Percentiles rank a stretch among this genome's conserved stretches.
Evolutionary conservation across 1,140 invertebrate genomes (phyloP).

Genomic region (Periplaneta americana): DNA sequence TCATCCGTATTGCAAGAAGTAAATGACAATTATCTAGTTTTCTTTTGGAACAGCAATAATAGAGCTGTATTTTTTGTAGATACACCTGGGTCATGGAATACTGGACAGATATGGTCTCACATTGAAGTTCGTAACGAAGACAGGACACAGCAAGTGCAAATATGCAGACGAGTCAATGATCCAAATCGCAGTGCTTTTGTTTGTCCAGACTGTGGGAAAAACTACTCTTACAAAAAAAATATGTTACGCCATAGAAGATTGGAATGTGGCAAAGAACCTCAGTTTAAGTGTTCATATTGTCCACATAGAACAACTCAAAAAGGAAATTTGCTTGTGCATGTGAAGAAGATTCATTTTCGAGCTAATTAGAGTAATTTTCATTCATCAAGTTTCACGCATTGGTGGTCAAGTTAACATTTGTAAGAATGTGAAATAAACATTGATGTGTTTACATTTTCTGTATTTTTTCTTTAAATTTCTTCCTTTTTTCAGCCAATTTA

Average conservation of each 20-base stretch:
- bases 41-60: background rate
- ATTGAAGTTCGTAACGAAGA: background rate
- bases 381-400: no score
- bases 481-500: no score
- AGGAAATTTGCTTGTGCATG: background rate
- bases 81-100: background rate
- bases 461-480: no score
- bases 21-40: no score
- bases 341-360: background rate
- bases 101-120: background rate
- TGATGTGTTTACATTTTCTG: no score
- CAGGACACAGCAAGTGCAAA: background rate
- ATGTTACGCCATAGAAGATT: conserved; percentile 43
- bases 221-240: conserved; percentile 28
- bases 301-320: conserved; percentile 11
- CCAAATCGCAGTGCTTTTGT: background rate
- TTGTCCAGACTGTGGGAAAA: background rate
- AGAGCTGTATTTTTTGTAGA: background rate
- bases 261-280: conserved; percentile 44
- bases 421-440: no score
- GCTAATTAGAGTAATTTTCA: background rate
- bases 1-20: no score
- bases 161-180: background rate
- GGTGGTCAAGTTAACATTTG: no score
- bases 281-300: conserved; percentile 42